A percentile compares a stretch with the other conserved stretches of the same genome.
phyloP scores from a whole-genome alignment of 2,888 invertebrate genomes.

The Thymelicus sylvestris region DNA sequence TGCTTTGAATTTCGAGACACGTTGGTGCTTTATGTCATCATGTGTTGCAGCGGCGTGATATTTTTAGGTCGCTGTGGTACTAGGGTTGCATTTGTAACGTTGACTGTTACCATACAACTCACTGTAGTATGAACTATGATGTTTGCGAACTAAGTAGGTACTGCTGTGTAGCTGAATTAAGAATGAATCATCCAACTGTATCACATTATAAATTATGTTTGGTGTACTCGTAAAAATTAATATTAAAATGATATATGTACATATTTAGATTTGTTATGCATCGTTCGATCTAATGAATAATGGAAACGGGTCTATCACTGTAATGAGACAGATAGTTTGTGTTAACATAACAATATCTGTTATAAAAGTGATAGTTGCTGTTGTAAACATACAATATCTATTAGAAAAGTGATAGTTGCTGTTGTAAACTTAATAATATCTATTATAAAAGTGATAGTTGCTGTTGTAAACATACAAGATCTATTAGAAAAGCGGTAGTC shows the following conservation, averaged over 20 bases:
- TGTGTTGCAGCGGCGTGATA: constrained; percentile 17
- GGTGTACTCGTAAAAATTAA: too few species aligned
- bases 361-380: too few species aligned
- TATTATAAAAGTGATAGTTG: too few species aligned
- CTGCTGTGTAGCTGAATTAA: too few species aligned
- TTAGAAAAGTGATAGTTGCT: not conserved
- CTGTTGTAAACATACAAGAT: not conserved
- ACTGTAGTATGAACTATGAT: not conserved
- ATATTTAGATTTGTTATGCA: too few species aligned
- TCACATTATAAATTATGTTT: too few species aligned
- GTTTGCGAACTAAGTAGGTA: not conserved
- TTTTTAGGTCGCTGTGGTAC: constrained; percentile 18
- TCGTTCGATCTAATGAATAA: too few species aligned
- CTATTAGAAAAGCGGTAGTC: not conserved
- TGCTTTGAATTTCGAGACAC: constrained; percentile 24
- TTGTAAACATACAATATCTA: not conserved
- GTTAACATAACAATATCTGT: too few species aligned
- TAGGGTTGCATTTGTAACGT: not conserved
- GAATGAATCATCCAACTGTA: too few species aligned
- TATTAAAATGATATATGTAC: too few species aligned
- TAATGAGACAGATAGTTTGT: too few species aligned
- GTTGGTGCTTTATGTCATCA: constrained; percentile 20
- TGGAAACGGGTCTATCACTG: too few species aligned
- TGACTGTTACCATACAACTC: not conserved
- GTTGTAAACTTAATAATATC: not conserved